These are phyloP conservation scores for Psylliodes chrysocephalus DNA, from an alignment of 2,888 invertebrate species.

Conservation along the genomic window DNA sequence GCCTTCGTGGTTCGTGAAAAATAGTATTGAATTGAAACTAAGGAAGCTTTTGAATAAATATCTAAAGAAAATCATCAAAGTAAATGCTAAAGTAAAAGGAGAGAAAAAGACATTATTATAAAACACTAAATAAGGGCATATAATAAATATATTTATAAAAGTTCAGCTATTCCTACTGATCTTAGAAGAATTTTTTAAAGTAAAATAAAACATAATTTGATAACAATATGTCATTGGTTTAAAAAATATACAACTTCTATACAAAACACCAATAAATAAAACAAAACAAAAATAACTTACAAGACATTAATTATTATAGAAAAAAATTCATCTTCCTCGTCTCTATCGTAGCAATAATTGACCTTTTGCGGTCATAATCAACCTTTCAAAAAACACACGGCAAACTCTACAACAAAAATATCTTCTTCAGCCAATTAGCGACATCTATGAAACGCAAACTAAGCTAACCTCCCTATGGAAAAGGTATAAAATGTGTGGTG, in stretches of 20 bases:
- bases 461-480: slow-evolving; percentile 64
- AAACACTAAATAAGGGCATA: no score
- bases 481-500: slow-evolving; percentile 69
- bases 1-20: no score
- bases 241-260: background rate
- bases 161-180: no score
- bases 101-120: no score
- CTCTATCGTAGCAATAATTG: background rate
- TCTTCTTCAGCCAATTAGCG: slow-evolving; percentile 43
- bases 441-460: slow-evolving; percentile 48
- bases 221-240: no score
- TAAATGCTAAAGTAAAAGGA: no score
- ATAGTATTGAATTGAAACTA: no score
- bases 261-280: background rate
- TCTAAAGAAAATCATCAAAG: no score
- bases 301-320: background rate
- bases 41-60: no score
- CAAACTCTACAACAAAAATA: slow-evolving; percentile 37
- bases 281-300: background rate
- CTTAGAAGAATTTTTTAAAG: no score
- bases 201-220: no score
- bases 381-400: slow-evolving; percentile 19
- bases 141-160: no score
- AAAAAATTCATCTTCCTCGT: background rate
- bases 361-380: background rate